Base-by-base conservation (phyloP, 2,797 vertebrate species). In the Cottoperca gobio region DNA sequence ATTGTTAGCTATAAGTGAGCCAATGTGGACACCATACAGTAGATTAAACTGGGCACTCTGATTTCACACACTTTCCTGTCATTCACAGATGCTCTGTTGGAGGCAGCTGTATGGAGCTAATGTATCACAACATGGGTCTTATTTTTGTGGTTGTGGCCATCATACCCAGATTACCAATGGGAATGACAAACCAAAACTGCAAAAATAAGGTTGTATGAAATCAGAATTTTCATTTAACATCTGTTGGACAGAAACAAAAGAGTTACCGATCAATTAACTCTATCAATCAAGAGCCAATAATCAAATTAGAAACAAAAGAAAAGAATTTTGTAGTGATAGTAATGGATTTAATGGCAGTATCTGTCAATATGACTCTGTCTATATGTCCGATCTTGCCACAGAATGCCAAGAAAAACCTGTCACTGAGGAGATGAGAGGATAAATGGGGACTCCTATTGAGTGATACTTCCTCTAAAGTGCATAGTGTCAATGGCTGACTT, bases 381-480 rank as follows among this genome's bases (percentile, higher is more conserved):
- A 6, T 42, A 23, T 43, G 31, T 50, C 21, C 0, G 4, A 59
- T 68, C 24, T 50, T 9, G 21, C 35, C 21, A 2, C 70, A 73
- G 70, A 39, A 2, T 33, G 31, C 8, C 63, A 13, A 68, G 63
- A 72, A 72, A 59, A 35, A 61, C 76, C 63, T 79, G 86, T 90
- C 82, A 72, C 71, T 17, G 76, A 82, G 83, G 82, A 88, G 90
- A 88, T 82, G 88, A 91, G 86, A 78, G 83, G 82, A 91, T 68
- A 76, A 86, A 85, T 86, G 86, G 81, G 82, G 88, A 73, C 87
- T 88, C 82, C 81, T 83, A 88, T 86, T 92, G 94, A 95, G 93
- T 94, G 94, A 92, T 89, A 94, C 94, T 94, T 95, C 94, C 94
- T 94, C 92, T 91, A 94, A 95, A 95, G 94, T 95, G 95, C 92